These are phyloP conservation scores for Telenomus remus DNA, from an alignment of 1,140 invertebrate genomes.

Conservation along the genomic window DNA sequence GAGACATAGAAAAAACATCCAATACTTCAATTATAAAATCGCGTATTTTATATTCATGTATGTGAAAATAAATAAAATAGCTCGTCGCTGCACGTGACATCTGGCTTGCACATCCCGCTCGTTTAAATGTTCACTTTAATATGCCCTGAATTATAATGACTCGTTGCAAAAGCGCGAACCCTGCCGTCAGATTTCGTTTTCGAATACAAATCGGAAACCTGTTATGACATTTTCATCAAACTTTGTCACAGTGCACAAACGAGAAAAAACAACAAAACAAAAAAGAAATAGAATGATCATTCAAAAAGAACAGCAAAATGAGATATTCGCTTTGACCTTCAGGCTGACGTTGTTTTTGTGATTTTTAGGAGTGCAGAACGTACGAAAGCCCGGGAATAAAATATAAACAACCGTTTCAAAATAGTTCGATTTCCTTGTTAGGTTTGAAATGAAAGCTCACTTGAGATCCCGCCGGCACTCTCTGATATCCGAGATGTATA, in stretches of 20 bases:
- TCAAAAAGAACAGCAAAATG: too few species aligned
- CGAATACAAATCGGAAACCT: neutral
- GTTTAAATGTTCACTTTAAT: conserved; percentile 8
- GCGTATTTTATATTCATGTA: neutral
- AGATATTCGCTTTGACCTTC: neutral
- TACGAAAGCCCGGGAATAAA: neutral
- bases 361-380: neutral
- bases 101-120: neutral
- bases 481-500: conserved; percentile 3
- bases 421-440: conserved; percentile 16
- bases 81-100: conserved; percentile 3
- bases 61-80: conserved; percentile 4
- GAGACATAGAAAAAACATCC: too few species aligned
- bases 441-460: conserved; percentile 5
- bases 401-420: neutral
- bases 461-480: neutral
- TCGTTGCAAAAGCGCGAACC: neutral
- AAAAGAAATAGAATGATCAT: too few species aligned
- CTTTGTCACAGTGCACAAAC: too few species aligned
- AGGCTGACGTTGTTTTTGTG: neutral
- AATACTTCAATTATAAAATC: too few species aligned
- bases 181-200: neutral
- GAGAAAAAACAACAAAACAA: too few species aligned
- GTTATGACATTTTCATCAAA: neutral
- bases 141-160: conserved; percentile 7